A percentile compares a stretch with the other conserved stretches of the same genome.
These are phyloP conservation scores for Bettongia penicillata DNA, from an alignment of 2,113 vertebrate genomes.

Conservation along the genomic window DNA sequence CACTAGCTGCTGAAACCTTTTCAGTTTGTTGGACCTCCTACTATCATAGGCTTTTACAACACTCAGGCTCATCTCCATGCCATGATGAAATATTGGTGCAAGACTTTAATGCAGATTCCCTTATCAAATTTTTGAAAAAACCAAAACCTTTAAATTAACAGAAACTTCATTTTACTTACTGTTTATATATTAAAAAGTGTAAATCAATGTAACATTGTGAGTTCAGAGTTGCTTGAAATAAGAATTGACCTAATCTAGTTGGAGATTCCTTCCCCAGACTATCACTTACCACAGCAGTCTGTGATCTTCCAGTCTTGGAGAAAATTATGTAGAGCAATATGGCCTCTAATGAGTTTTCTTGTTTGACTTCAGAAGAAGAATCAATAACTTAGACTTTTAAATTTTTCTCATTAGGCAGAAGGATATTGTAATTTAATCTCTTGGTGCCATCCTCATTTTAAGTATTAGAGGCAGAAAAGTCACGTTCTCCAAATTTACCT, in stretches of 20 bases:
- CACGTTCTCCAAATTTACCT: not conserved
- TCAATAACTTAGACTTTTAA: not conserved
- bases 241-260: not conserved
- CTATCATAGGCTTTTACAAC: not conserved
- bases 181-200: not conserved
- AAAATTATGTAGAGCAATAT: not conserved
- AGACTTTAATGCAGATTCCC: not conserved
- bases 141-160: not conserved
- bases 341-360: not conserved
- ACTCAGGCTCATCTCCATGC: not conserved
- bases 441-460: constrained; percentile 4
- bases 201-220: not conserved
- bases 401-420: not conserved
- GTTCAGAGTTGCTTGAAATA: not conserved
- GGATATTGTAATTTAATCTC: not conserved
- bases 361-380: constrained; percentile 5
- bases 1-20: not conserved
- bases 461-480: not conserved
- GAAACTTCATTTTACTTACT: constrained; percentile 9
- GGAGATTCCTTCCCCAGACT: not conserved
- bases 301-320: not conserved
- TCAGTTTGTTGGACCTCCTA: not conserved
- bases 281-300: not conserved
- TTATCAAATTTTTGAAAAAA: not conserved
- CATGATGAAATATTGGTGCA: not conserved